phyloP scores from a whole-genome alignment of 2,113 vertebrate species.

The Pituophis catenifer region DNA sequence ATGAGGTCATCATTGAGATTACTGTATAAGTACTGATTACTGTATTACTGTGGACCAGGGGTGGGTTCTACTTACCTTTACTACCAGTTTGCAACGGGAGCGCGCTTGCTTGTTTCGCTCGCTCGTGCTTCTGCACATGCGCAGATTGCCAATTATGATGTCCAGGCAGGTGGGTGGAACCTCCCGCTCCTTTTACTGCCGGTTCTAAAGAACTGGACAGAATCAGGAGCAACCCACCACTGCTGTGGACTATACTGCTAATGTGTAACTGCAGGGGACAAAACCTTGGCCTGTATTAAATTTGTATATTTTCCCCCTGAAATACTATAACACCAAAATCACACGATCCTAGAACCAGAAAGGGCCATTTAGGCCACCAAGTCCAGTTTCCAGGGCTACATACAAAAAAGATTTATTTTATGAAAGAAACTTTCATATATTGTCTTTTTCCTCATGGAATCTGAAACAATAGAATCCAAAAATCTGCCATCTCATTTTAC shows the following conservation, averaged over 20 bases:
- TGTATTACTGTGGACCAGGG: neutral
- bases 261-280: neutral
- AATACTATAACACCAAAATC: neutral
- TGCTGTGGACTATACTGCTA: neutral
- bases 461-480: neutral
- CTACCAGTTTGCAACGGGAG: too few species aligned
- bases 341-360: neutral
- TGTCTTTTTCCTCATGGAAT: neutral
- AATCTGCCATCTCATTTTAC: neutral
- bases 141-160: too few species aligned
- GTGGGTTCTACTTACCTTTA: too few species aligned
- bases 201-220: too few species aligned
- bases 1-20: neutral
- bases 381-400: neutral
- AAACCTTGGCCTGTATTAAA: neutral
- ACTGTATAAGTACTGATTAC: neutral
- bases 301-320: neutral
- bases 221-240: too few species aligned
- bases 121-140: too few species aligned
- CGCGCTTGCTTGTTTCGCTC: too few species aligned
- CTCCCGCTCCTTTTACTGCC: too few species aligned
- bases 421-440: neutral
- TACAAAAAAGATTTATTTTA: neutral
- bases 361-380: neutral
- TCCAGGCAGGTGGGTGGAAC: too few species aligned